These are phyloP conservation scores for Petrolisthes cinctipes DNA, from an alignment of 2,888 invertebrate genomes.

Conservation along the genomic window DNA sequence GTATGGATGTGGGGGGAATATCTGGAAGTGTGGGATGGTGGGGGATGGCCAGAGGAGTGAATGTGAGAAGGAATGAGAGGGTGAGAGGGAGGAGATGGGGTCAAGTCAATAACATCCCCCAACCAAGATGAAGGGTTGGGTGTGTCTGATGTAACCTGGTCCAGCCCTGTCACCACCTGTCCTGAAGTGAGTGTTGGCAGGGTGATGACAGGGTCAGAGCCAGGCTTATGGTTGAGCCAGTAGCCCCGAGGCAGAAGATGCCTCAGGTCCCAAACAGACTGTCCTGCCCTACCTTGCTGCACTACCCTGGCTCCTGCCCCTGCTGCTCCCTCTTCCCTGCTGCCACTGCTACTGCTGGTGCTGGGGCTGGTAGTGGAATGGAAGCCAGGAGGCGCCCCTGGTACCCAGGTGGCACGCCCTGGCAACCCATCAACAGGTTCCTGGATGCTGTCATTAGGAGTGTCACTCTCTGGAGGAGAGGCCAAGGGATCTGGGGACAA, in stretches of 20 bases:
- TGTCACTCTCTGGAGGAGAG: background rate
- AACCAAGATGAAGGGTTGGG: constrained; percentile 19
- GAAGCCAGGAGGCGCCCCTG: constrained; percentile 52
- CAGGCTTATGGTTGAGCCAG: constrained; percentile 23
- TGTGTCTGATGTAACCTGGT: no score
- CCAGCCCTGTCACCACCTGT: constrained; percentile 15
- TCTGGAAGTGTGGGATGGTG: no score
- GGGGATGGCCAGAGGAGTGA: background rate
- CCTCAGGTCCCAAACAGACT: constrained; percentile 45
- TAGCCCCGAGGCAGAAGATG: constrained; percentile 44
- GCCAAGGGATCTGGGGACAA: background rate
- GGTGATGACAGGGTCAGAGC: background rate
- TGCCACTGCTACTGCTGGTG: constrained; percentile 1
- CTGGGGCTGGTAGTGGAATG: background rate
- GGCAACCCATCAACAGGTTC: constrained; percentile 29
- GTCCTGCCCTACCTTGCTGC: constrained; percentile 27
- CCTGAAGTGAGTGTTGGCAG: background rate
- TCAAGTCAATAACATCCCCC: constrained; percentile 29
- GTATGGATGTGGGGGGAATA: no score
- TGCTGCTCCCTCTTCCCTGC: constrained; percentile 5
- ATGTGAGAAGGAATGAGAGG: constrained; percentile 13
- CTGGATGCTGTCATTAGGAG: background rate
- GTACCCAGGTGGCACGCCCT: constrained; percentile 56
- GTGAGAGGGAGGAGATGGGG: constrained; percentile 22
- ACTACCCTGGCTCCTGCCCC: constrained; percentile 15